phyloP scores from a whole-genome alignment of 2,888 invertebrate species.

The Exephanes ischioxanthus region DNA sequence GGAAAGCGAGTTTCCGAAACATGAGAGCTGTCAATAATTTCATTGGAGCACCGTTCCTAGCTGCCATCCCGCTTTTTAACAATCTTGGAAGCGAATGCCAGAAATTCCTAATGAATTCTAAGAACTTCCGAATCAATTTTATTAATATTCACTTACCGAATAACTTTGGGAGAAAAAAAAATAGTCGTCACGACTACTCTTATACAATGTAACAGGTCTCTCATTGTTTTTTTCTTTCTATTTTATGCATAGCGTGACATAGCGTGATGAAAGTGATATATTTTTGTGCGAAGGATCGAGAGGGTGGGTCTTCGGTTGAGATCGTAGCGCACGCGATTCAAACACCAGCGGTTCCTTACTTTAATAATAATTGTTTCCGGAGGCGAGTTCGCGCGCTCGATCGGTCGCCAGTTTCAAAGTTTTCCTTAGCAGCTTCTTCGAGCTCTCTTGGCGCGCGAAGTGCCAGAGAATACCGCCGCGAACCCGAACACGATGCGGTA shows the following conservation, averaged over 20 bases:
- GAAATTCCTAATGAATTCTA: background rate
- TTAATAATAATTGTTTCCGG: slow-evolving; percentile 3
- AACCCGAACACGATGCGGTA: background rate
- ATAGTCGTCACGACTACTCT: background rate
- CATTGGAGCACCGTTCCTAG: too few relatives aligned
- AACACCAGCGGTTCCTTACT: background rate
- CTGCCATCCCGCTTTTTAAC: background rate
- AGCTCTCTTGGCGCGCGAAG: background rate
- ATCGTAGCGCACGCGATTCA: background rate
- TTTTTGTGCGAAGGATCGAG: background rate
- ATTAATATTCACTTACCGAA: background rate
- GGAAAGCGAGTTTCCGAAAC: too few relatives aligned
- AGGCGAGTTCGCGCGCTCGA: background rate
- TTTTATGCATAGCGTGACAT: background rate
- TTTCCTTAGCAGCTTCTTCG: slow-evolving; percentile 11
- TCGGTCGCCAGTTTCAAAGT: background rate
- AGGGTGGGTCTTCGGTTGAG: background rate
- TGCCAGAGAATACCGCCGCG: background rate
- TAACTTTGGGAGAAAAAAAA: background rate
- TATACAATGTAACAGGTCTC: background rate
- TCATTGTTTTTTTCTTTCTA: background rate
- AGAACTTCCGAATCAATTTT: background rate
- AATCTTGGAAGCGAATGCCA: background rate
- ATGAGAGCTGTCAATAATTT: too few relatives aligned
- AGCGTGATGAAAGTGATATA: background rate